Evolutionary conservation across 2,888 invertebrate species (phyloP).

Genomic region (Ptilodon capucinus): DNA sequence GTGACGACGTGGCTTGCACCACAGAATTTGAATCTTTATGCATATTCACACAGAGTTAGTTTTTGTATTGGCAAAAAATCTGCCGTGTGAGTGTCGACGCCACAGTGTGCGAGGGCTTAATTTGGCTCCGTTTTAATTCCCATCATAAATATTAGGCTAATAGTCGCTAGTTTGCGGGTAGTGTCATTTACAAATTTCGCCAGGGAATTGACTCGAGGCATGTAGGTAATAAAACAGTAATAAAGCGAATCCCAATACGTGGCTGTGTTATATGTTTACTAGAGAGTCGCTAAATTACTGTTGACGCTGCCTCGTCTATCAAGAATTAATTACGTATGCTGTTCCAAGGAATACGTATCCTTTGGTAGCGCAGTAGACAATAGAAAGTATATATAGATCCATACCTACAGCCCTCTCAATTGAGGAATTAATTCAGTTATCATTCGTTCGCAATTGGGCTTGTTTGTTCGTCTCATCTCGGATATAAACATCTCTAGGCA

Average conservation of each 20-base stretch:
- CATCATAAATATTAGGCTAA: not conserved
- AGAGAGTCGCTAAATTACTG: constrained; percentile 11
- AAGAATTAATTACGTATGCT: constrained; percentile 15
- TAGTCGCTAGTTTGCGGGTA: not conserved
- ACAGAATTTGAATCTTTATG: no score
- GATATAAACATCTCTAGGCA: no score
- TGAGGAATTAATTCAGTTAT: no score
- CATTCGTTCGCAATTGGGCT: no score
- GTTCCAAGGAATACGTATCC: not conserved
- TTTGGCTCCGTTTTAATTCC: not conserved
- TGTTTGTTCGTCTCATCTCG: no score
- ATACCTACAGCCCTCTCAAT: not conserved
- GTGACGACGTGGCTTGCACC: no score
- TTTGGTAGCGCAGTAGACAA: not conserved
- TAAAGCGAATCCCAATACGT: constrained; percentile 6
- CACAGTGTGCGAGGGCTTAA: no score
- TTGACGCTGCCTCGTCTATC: constrained; percentile 13
- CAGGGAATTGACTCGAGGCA: not conserved
- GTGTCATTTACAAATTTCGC: constrained; percentile 1
- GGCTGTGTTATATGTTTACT: constrained; percentile 9
- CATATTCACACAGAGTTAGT: no score
- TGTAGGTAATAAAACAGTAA: constrained; percentile 8
- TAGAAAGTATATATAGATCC: not conserved
- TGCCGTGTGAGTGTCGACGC: no score
- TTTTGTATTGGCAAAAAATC: no score